Conservation (phyloP, 2,888 invertebrate genomes). For the Resseliella maxima region DNA sequence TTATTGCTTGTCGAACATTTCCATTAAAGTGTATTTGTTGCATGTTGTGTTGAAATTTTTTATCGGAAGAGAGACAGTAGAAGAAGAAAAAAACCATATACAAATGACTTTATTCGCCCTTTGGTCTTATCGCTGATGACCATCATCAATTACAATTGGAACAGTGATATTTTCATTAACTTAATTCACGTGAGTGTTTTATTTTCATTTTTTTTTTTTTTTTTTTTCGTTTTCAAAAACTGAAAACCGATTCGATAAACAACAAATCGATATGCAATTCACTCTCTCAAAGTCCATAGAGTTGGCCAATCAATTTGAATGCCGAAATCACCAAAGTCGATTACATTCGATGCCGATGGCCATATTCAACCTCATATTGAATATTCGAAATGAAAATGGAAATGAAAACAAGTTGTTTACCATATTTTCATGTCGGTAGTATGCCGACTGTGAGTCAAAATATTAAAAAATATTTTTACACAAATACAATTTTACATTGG, state of each 20-base stretch:
- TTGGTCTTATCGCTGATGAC: conserved; percentile 47
- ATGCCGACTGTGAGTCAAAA: neutral
- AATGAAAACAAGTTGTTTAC: conserved; percentile 8
- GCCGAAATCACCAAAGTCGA: neutral
- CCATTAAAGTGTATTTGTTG: conserved; percentile 32
- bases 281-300: neutral
- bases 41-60: neutral
- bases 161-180: conserved; percentile 51
- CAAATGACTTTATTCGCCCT: conserved; percentile 43
- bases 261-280: neutral
- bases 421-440: neutral
- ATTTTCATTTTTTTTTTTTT: no score
- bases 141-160: conserved; percentile 51
- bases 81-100: neutral
- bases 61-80: neutral
- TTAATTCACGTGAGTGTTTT: conserved; percentile 4
- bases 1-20: conserved; percentile 41
- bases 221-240: neutral
- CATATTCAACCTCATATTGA: neutral
- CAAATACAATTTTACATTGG: neutral
- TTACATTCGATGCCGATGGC: conserved; percentile 39
- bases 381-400: conserved; percentile 11
- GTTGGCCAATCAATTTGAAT: neutral
- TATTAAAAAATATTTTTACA: neutral
- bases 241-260: neutral